Conservation (phyloP, 2,113 vertebrate species). For the Brienomyrus brachyistius region DNA sequence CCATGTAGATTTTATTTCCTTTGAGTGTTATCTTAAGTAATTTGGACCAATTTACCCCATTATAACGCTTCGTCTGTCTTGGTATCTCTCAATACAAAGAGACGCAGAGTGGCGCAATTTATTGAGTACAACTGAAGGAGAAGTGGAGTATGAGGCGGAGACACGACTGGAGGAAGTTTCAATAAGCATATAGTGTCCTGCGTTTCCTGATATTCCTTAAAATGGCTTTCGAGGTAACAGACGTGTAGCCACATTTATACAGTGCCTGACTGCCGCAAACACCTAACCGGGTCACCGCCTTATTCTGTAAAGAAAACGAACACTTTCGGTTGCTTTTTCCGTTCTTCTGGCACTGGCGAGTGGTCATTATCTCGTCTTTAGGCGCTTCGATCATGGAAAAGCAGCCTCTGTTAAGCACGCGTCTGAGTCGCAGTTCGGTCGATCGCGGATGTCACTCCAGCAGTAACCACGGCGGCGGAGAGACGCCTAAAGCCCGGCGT, state of each 20-base stretch:
- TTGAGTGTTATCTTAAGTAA: not conserved
- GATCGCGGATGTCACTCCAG: conserved; percentile 38
- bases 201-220: not conserved
- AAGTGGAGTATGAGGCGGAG: not conserved
- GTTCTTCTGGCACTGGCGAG: not conserved
- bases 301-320: not conserved
- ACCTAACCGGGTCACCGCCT: not conserved
- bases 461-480: not conserved
- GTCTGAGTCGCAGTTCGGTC: not conserved
- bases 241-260: not conserved
- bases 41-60: not conserved
- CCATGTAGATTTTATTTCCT: not conserved
- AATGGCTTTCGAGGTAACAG: not conserved
- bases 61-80: not conserved
- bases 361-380: not conserved
- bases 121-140: not conserved
- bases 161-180: not conserved
- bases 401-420: conserved; percentile 43
- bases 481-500: not conserved
- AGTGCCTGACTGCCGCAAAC: not conserved
- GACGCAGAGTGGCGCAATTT: not conserved
- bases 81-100: not conserved
- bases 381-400: conserved; percentile 46
- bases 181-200: not conserved
- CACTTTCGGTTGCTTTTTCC: not conserved